Percentiles rank a stretch among this genome's conserved stretches.
Conservation (phyloP, 2,797 vertebrate genomes). For the Mycteria americana region DNA sequence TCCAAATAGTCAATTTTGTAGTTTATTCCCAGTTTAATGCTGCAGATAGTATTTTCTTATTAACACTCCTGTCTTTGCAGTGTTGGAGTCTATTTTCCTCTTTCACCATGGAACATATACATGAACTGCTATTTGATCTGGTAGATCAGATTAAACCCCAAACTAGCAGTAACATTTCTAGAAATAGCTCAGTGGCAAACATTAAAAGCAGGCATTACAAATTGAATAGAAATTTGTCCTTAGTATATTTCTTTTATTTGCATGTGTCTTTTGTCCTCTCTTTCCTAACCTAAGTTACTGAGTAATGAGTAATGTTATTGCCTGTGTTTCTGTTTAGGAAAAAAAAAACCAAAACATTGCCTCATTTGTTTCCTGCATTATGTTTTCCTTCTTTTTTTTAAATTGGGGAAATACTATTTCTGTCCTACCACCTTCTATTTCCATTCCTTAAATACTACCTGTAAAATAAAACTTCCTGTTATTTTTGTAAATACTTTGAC, state of each 20-base stretch:
- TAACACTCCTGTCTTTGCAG: not conserved
- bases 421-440: not conserved
- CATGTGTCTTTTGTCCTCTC: not conserved
- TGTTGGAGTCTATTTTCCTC: not conserved
- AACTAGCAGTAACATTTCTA: conserved; percentile 58
- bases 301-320: not conserved
- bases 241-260: not conserved
- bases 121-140: conserved; percentile 60
- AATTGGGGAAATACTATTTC: not conserved
- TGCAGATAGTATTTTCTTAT: not conserved
- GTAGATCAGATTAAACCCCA: conserved; percentile 57
- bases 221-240: not conserved
- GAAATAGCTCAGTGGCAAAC: conserved; percentile 48
- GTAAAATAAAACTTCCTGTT: not conserved
- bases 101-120: conserved; percentile 31
- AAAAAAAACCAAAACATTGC: not conserved
- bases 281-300: not conserved
- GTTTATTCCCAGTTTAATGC: not conserved
- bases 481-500: not conserved
- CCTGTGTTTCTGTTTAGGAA: not conserved
- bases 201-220: conserved; percentile 28
- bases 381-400: not conserved
- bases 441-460: not conserved
- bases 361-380: not conserved
- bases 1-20: not conserved